Evolutionary conservation across 2,113 vertebrate genomes (phyloP).

Genomic region (Aspiorhynchus laticeps): DNA sequence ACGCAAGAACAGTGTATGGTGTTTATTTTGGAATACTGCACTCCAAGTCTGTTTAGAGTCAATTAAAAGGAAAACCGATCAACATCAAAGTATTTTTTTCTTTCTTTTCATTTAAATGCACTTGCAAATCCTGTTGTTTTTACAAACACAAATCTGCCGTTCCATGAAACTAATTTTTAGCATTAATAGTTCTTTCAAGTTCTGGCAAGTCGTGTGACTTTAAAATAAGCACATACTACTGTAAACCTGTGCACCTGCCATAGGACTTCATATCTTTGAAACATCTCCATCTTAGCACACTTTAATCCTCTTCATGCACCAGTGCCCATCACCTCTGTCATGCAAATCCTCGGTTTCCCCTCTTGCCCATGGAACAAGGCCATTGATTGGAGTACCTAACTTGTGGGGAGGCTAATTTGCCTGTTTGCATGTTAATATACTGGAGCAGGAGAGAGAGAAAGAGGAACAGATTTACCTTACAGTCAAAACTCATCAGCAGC

Average conservation of each 20-base stretch:
- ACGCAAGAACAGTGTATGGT: neutral
- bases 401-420: slow-evolving; percentile 71
- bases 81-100: neutral
- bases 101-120: neutral
- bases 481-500: slow-evolving; percentile 14
- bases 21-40: neutral
- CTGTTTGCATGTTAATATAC: slow-evolving; percentile 70
- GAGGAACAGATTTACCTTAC: neutral
- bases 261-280: neutral
- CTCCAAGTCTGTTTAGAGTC: neutral
- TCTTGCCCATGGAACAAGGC: slow-evolving; percentile 67
- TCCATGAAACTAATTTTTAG: neutral
- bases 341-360: slow-evolving; percentile 68
- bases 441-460: slow-evolving; percentile 20
- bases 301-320: neutral
- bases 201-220: neutral
- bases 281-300: neutral
- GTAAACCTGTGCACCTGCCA: neutral
- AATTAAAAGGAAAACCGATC: neutral
- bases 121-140: neutral
- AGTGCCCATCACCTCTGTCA: slow-evolving; percentile 63
- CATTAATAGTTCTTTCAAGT: neutral
- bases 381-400: slow-evolving; percentile 73
- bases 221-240: neutral
- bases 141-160: neutral